phyloP scores from a whole-genome alignment of 1,140 invertebrate genomes.

The Lordiphosa collinella region DNA sequence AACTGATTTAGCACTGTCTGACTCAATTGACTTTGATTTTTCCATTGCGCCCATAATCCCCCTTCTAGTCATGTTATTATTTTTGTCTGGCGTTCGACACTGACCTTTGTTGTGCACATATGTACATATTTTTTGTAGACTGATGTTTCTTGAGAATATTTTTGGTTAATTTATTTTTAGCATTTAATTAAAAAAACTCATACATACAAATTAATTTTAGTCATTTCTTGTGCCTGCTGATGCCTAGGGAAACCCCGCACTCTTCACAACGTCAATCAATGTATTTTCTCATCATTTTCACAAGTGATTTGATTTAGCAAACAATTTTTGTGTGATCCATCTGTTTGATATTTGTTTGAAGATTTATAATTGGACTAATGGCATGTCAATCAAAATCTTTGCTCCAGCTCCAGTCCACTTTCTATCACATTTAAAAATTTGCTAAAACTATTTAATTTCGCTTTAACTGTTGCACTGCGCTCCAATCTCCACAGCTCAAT shows the following conservation, averaged over 20 bases:
- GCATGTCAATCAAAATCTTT: no score
- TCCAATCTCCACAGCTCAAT: no score
- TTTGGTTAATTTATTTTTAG: constrained; percentile 56
- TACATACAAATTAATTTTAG: constrained; percentile 30
- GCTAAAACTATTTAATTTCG: no score
- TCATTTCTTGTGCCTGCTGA: neutral
- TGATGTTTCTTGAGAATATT: constrained; percentile 19
- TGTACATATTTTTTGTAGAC: constrained; percentile 10
- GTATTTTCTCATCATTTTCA: no score
- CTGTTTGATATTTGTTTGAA: no score
- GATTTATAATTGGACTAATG: no score
- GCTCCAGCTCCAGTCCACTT: no score
- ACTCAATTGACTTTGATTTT: constrained; percentile 1
- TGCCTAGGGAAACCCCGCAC: neutral
- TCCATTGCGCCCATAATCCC: neutral
- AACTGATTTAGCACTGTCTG: neutral
- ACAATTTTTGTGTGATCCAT: no score
- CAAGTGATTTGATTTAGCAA: no score
- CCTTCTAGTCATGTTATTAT: constrained; percentile 5
- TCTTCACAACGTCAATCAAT: neutral
- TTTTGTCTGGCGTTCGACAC: constrained; percentile 30
- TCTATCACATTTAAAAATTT: no score
- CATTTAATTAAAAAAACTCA: constrained; percentile 51
- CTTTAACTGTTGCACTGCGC: no score
- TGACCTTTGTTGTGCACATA: constrained; percentile 53